Conservation (phyloP, 2,797 vertebrate species). For the Cynodonichthys magdalenae region DNA sequence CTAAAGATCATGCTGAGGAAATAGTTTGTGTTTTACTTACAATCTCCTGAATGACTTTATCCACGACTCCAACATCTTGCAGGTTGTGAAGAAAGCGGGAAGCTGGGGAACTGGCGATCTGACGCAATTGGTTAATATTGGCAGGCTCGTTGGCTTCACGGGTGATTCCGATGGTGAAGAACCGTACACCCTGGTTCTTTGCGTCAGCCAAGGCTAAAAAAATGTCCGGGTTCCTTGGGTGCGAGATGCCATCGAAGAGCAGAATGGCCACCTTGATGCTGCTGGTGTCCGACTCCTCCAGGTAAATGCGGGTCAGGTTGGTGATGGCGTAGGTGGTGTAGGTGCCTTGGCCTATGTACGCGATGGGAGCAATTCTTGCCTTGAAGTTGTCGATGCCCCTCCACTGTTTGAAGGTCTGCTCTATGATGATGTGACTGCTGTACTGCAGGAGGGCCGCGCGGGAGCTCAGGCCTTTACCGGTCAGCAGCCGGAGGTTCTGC, state of each 20-base stretch:
- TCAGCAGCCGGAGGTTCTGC: constrained; percentile 80
- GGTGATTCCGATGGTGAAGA: constrained; percentile 90
- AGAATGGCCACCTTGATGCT: constrained; percentile 87
- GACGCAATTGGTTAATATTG: constrained; percentile 84
- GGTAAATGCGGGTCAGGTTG: constrained; percentile 89
- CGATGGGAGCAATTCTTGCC: constrained; percentile 78
- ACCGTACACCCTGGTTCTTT: constrained; percentile 88
- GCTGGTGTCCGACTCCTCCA: constrained; percentile 80
- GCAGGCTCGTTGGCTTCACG: constrained; percentile 82
- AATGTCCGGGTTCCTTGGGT: constrained; percentile 91
- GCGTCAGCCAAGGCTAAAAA: constrained; percentile 87
- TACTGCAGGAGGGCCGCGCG: constrained; percentile 90
- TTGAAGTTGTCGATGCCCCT: constrained; percentile 83
- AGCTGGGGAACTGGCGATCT: constrained; percentile 85
- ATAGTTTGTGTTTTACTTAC: constrained; percentile 74
- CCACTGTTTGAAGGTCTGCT: constrained; percentile 90
- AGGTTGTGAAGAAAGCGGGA: constrained; percentile 88
- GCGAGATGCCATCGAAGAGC: constrained; percentile 87
- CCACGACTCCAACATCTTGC: constrained; percentile 83
- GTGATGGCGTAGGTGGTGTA: constrained; percentile 92
- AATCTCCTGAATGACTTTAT: constrained; percentile 86
- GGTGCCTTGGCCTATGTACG: constrained; percentile 89
- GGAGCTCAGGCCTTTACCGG: constrained; percentile 78
- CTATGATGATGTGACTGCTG: constrained; percentile 88
- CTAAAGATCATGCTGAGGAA: not conserved